Percentiles rank a stretch among this genome's conserved stretches.
These are phyloP conservation scores for Lagodon rhomboides DNA, from an alignment of 2,797 vertebrate species.

Conservation along the genomic window DNA sequence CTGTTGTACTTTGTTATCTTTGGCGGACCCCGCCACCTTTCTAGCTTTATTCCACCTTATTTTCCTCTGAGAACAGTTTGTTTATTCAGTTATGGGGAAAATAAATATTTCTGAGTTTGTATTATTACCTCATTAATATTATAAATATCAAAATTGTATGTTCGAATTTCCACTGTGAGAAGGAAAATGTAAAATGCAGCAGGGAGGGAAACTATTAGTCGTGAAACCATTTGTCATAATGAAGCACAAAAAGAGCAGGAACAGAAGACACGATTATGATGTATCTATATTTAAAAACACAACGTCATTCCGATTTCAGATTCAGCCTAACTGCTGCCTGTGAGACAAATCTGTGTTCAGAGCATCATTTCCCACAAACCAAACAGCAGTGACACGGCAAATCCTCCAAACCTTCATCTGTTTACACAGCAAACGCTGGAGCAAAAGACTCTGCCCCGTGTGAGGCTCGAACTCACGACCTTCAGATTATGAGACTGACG, in stretches of 20 bases:
- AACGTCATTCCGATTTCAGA: background rate
- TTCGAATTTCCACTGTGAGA: too few relatives aligned
- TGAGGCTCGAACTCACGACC: slow-evolving; percentile 84
- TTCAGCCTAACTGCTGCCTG: too few relatives aligned
- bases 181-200: too few relatives aligned
- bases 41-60: too few relatives aligned
- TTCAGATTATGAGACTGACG: slow-evolving; percentile 83
- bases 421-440: background rate
- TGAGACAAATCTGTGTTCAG: background rate
- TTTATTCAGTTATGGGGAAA: too few relatives aligned
- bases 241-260: background rate
- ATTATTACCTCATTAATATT: too few relatives aligned
- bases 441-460: slow-evolving; percentile 66
- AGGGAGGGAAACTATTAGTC: background rate
- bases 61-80: too few relatives aligned
- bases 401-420: background rate
- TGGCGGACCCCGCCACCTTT: too few relatives aligned
- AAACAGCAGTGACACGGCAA: background rate
- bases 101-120: too few relatives aligned
- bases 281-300: too few relatives aligned
- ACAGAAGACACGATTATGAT: background rate
- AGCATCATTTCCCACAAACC: background rate
- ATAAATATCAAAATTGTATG: too few relatives aligned
- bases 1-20: too few relatives aligned
- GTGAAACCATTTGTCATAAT: background rate